Base-by-base conservation (phyloP, 2,113 vertebrate genomes). In the Carollia perspicillata region DNA sequence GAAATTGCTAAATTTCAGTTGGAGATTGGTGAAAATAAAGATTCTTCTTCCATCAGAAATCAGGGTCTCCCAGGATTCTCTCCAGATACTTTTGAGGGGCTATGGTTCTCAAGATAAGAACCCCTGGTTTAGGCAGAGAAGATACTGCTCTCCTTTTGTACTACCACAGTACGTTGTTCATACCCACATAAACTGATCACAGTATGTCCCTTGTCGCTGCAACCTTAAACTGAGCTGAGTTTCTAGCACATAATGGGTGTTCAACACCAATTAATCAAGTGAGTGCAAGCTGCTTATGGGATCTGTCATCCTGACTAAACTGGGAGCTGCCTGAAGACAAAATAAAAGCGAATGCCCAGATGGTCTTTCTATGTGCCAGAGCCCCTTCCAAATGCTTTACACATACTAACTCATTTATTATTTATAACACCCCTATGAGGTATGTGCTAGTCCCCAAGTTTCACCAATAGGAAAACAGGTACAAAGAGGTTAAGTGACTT, bases 251-350 rank as follows among this genome's bases (percentile, higher is more conserved):
- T 58, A 68, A 68, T 37, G 80, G 18, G 17, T 89, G 68, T 86
- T 94, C 63, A 72, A 78, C 37, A 84, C 5, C 88, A 53, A 89
- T 44, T 79, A 88, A 75, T 83, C 51, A 88, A 97, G 83, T 40
- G 44, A 81, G 85, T 40, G 3, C 33, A 87, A 75, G 42, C 33
- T 92, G 33, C 17, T 74, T 63, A 49, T 60, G 13, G 17, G 23
- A 77, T 60, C 63, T 71, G 51, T 78, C 30, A 5, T 90, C 20
- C 17, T 74, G 40, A 94, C 49, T 49, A 55, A 96, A 92, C 35
- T 60, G 35, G 75, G 77, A 74, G 68, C 69, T 68, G 13, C n/a
- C 91, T 79, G 28, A 84, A 95, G 87, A 91, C 20, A 95, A 87
- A 89, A 44, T 26, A 40, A 89, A 90, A 89, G 58, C 33, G 84